Conservation (phyloP, 1,140 invertebrate genomes). For the Sycophaga agraensis region DNA sequence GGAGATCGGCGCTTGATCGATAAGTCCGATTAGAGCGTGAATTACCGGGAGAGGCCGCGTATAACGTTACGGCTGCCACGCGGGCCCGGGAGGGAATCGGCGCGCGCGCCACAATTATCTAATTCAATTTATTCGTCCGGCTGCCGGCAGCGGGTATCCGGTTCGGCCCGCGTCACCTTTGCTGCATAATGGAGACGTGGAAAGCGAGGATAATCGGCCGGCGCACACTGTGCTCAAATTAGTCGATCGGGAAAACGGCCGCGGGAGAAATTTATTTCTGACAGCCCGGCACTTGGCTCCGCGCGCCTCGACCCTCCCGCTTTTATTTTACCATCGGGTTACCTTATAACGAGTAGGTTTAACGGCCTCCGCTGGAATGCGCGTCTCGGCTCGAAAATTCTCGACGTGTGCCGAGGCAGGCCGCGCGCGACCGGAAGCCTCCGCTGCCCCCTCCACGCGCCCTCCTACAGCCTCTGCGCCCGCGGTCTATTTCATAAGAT, state of each 20-base stretch:
- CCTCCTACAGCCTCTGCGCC: too few species aligned
- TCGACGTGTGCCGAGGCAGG: too few species aligned
- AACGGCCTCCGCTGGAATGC: too few species aligned
- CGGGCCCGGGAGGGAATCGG: not conserved
- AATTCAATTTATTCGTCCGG: conserved; percentile 32
- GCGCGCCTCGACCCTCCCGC: too few species aligned
- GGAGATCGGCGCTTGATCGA: conserved; percentile 30
- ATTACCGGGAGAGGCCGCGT: conserved; percentile 26
- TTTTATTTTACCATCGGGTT: too few species aligned
- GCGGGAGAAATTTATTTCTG: not conserved
- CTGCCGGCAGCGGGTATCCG: not conserved
- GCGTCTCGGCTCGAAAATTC: too few species aligned
- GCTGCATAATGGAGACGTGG: not conserved
- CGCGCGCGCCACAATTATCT: conserved; percentile 29
- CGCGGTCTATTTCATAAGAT: too few species aligned
- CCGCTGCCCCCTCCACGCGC: too few species aligned
- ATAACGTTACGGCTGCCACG: not conserved
- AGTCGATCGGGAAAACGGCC: not conserved
- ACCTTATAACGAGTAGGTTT: too few species aligned
- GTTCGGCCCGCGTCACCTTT: not conserved
- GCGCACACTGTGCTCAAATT: not conserved
- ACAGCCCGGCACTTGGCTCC: not conserved
- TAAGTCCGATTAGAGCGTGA: conserved; percentile 32
- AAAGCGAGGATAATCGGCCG: not conserved
- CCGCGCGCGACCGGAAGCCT: too few species aligned